These are phyloP conservation scores for Pangasianodon hypophthalmus DNA, from an alignment of 2,113 vertebrate species.

Conservation along the genomic window DNA sequence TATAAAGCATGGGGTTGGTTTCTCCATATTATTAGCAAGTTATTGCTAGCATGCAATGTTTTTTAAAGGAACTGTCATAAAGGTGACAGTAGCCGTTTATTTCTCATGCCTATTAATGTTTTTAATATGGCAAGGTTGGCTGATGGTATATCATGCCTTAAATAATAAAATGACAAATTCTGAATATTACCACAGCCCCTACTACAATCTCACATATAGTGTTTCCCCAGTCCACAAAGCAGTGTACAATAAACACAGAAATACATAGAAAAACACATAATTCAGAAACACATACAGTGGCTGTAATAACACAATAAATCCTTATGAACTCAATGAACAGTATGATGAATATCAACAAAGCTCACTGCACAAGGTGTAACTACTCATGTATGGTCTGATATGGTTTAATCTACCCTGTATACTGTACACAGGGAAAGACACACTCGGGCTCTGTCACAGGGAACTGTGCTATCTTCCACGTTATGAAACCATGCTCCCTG, in stretches of 20 bases:
- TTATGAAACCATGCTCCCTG: background rate
- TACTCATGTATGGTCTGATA: background rate
- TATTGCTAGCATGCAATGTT: background rate
- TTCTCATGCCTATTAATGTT: background rate
- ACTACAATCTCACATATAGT: background rate
- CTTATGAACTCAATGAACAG: background rate
- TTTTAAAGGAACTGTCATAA: background rate
- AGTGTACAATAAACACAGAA: background rate
- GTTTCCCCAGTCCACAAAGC: background rate
- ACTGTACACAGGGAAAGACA: background rate
- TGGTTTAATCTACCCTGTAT: background rate
- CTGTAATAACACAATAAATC: conserved; percentile 4
- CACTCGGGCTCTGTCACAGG: background rate
- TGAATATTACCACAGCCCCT: background rate
- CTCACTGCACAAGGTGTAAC: background rate
- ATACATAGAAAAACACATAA: background rate
- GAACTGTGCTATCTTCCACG: background rate
- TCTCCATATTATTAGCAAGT: background rate
- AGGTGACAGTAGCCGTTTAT: background rate
- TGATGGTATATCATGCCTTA: background rate
- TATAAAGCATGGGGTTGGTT: background rate
- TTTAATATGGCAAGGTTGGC: background rate
- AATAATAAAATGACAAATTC: background rate
- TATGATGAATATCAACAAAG: background rate
- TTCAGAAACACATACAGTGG: background rate